Evolutionary conservation across 2,888 invertebrate genomes (phyloP).

Genomic region (Harpalus rubripes): DNA sequence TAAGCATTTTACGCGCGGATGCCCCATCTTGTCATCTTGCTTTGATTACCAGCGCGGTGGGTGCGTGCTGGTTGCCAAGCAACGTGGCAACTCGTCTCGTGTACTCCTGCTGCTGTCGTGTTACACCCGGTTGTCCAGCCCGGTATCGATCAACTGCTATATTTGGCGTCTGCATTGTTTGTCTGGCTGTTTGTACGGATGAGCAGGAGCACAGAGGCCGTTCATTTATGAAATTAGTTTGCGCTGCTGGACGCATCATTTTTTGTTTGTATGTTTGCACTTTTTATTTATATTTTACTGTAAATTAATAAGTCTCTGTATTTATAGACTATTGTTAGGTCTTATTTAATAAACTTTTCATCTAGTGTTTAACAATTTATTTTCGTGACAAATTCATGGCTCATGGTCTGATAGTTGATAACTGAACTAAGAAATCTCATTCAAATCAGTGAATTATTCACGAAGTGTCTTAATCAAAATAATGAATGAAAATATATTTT

Average conservation of each 20-base stretch:
- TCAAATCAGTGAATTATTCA: too few relatives aligned
- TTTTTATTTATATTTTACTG: conserved; percentile 19
- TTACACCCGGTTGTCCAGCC: conserved; percentile 46
- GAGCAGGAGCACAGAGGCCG: conserved; percentile 17
- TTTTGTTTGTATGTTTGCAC: conserved; percentile 23
- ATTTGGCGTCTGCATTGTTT: conserved; percentile 57
- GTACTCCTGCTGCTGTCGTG: conserved; percentile 4
- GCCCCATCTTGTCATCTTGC: conserved; percentile 40
- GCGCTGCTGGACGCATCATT: conserved; percentile 13
- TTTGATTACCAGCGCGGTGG: conserved; percentile 57
- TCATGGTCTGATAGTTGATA: too few relatives aligned
- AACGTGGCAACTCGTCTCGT: conserved; percentile 42
- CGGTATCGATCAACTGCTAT: conserved; percentile 60
- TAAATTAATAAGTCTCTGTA: conserved; percentile 30
- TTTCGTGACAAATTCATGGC: too few relatives aligned
- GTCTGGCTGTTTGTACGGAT: conserved; percentile 57
- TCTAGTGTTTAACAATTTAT: neutral
- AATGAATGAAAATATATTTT: too few relatives aligned
- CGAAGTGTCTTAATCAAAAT: too few relatives aligned
- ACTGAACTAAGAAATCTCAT: too few relatives aligned
- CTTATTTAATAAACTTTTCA: conserved; percentile 19
- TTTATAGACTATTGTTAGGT: conserved; percentile 13
- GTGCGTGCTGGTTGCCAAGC: conserved; percentile 53
- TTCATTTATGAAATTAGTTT: conserved; percentile 63
- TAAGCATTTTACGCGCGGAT: conserved; percentile 56